Evolutionary conservation across 2,797 vertebrate species (phyloP).

Genomic region (Gallinago solitaria): DNA sequence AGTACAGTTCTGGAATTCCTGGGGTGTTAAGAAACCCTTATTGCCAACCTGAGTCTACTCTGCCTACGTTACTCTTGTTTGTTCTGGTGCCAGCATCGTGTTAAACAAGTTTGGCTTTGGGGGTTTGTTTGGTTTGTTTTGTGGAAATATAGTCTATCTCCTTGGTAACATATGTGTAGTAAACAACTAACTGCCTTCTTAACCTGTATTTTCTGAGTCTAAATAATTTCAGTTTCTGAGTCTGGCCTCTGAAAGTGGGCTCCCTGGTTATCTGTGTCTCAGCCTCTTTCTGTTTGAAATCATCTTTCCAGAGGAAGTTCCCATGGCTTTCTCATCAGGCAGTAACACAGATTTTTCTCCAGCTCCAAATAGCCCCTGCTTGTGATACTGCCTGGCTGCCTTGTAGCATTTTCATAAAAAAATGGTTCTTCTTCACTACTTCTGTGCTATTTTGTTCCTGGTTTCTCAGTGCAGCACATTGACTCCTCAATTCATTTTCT

Average conservation of each 20-base stretch:
- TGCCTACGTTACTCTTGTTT: neutral
- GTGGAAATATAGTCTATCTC: neutral
- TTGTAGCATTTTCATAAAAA: accelerated
- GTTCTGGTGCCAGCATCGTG: neutral
- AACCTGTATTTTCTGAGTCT: neutral
- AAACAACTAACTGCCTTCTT: neutral
- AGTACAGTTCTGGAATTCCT: neutral
- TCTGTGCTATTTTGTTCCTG: neutral
- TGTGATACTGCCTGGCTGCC: neutral
- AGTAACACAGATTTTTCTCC: neutral
- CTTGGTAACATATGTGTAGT: neutral
- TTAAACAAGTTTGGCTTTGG: neutral
- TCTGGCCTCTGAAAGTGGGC: neutral
- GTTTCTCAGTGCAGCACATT: neutral
- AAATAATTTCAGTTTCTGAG: neutral
- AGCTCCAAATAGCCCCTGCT: neutral
- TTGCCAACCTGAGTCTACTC: neutral
- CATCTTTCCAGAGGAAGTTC: neutral
- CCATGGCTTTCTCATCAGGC: neutral
- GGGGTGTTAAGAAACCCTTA: neutral
- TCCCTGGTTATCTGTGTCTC: neutral
- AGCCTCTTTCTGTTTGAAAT: neutral
- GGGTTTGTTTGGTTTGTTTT: neutral
- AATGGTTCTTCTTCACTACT: accelerated
- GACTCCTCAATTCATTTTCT: neutral